Percentiles rank a stretch among this genome's conserved stretches.
Conservation (phyloP, 2,888 invertebrate species). For the Molorchus minor region DNA sequence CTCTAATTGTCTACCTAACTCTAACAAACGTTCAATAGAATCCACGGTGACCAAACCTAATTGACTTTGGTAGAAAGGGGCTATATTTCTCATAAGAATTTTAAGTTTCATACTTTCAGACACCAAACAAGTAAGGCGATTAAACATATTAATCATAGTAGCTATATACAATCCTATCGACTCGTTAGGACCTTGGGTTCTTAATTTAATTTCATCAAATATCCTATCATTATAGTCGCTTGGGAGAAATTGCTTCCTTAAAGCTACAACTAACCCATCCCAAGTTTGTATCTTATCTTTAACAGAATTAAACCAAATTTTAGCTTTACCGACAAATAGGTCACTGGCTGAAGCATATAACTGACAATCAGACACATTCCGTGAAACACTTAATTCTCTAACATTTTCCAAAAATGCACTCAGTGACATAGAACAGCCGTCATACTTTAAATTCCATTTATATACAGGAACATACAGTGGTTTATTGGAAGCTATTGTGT, state of each 20-base stretch:
- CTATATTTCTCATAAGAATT: conserved; percentile 32
- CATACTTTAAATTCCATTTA: conserved; percentile 32
- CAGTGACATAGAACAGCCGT: conserved; percentile 19
- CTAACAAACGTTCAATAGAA: conserved; percentile 25
- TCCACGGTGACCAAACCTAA: conserved; percentile 28
- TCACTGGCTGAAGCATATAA: conserved; percentile 29
- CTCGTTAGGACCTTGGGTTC: conserved; percentile 43
- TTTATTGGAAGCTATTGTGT: neutral
- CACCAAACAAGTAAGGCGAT: conserved; percentile 28
- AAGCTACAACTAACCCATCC: conserved; percentile 13
- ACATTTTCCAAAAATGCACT: conserved; percentile 29
- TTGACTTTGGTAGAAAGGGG: conserved; percentile 35
- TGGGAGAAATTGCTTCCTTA: conserved; percentile 33
- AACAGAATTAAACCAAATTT: conserved; percentile 14
- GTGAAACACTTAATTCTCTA: conserved; percentile 22
- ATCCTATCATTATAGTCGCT: conserved; percentile 41
- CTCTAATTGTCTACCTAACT: conserved; percentile 30
- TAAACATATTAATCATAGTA: conserved; percentile 38
- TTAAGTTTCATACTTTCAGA: conserved; percentile 25
- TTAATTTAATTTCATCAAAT: conserved; percentile 37
- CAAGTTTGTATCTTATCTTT: conserved; percentile 1
- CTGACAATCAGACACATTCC: conserved; percentile 23
- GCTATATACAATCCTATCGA: conserved; percentile 42
- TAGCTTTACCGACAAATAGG: conserved; percentile 28
- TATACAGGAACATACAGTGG: conserved; percentile 16